Percentiles rank a stretch among this genome's conserved stretches.
Conservation (phyloP, 2,888 invertebrate genomes). For the Morinoia aosen region DNA sequence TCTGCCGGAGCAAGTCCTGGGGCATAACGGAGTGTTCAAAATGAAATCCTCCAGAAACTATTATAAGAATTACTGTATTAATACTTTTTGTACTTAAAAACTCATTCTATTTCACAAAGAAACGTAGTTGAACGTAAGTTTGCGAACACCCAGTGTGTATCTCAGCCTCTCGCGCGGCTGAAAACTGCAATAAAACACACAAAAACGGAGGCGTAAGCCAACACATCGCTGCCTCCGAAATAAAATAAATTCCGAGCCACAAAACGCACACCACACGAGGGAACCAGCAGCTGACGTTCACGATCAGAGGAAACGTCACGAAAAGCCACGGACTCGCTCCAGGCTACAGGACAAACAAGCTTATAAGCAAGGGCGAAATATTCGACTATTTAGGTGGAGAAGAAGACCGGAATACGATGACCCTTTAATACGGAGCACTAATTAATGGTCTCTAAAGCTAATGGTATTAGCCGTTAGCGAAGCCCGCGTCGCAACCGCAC, state of each 20-base stretch:
- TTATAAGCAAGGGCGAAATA: not conserved
- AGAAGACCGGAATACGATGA: not conserved
- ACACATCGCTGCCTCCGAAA: too few species aligned
- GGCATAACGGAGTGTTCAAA: too few species aligned
- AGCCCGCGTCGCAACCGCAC: constrained; percentile 1
- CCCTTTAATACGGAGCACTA: constrained; percentile 9
- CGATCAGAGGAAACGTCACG: not conserved
- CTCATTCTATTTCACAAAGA: too few species aligned
- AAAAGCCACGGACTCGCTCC: not conserved
- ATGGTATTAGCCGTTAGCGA: constrained; percentile 49
- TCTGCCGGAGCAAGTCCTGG: too few species aligned
- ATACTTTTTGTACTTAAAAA: too few species aligned
- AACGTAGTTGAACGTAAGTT: too few species aligned
- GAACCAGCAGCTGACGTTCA: not conserved
- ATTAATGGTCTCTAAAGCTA: constrained; percentile 46
- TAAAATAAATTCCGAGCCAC: not conserved
- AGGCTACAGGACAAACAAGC: not conserved
- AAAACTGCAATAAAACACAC: too few species aligned
- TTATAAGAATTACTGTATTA: too few species aligned
- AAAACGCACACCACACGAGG: not conserved
- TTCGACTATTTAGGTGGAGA: not conserved
- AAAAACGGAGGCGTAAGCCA: too few species aligned
- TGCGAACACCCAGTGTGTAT: too few species aligned
- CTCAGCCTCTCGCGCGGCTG: too few species aligned
- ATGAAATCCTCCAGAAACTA: too few species aligned